Percentiles rank a stretch among this genome's conserved stretches.
Conservation (phyloP, 2,113 vertebrate species). For the Notiomystis cincta region DNA sequence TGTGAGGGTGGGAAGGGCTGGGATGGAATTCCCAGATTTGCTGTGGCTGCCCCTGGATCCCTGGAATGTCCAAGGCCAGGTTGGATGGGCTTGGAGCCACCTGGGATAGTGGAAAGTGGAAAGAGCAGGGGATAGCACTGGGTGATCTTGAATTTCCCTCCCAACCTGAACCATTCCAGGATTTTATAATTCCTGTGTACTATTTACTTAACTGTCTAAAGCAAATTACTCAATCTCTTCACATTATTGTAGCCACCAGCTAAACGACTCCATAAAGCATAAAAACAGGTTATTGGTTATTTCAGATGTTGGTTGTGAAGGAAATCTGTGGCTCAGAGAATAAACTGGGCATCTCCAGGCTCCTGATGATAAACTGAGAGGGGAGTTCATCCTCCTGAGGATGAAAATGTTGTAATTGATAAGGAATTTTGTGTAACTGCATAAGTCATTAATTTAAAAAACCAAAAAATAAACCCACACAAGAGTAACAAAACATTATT, state of each 20-base stretch:
- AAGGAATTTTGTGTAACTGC: neutral
- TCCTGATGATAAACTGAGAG: neutral
- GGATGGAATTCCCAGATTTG: neutral
- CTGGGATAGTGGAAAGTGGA: fast-evolving
- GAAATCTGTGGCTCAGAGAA: neutral
- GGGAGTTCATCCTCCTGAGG: neutral
- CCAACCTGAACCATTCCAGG: neutral
- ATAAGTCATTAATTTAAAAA: neutral
- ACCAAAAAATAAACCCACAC: neutral
- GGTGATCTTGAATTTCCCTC: neutral
- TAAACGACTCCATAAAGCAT: neutral
- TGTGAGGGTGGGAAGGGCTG: fast-evolving
- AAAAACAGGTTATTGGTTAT: neutral
- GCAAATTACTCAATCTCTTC: neutral
- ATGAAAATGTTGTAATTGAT: neutral
- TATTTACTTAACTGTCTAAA: neutral
- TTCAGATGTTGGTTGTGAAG: neutral
- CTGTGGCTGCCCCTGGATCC: neutral
- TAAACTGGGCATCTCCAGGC: neutral
- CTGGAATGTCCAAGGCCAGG: neutral
- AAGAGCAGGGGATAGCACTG: neutral
- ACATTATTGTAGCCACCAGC: neutral
- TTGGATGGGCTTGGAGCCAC: fast-evolving
- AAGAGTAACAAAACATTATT: neutral
- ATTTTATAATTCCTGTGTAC: neutral